phyloP scores from a whole-genome alignment of 2,888 invertebrate genomes.

The Dascillus cervinus region DNA sequence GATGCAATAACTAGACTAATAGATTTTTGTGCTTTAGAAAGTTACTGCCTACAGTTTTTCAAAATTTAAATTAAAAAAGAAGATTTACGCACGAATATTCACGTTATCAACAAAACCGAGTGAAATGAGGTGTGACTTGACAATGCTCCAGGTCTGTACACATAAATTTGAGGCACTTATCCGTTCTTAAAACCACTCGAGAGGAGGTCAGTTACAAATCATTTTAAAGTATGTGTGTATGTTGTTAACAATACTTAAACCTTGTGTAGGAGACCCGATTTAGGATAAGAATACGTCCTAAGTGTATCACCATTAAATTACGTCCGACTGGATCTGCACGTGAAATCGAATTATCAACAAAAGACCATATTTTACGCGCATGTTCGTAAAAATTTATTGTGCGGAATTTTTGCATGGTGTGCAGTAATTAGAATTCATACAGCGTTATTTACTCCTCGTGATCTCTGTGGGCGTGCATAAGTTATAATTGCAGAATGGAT shows the following conservation, averaged over 20 bases:
- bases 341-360: slow-evolving; percentile 23
- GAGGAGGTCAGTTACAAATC: slow-evolving; percentile 16
- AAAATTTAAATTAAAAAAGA: too few species aligned
- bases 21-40: too few species aligned
- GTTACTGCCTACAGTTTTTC: too few species aligned
- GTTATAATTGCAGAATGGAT: slow-evolving; percentile 12
- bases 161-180: slow-evolving; percentile 21
- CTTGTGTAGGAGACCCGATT: too few species aligned
- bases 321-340: too few species aligned
- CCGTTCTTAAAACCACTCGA: slow-evolving; percentile 15
- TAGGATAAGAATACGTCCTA: too few species aligned
- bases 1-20: too few species aligned
- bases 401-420: slow-evolving; percentile 16
- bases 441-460: slow-evolving; percentile 16
- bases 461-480: slow-evolving; percentile 16
- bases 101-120: too few species aligned
- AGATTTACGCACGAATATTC: too few species aligned
- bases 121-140: slow-evolving; percentile 22
- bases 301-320: too few species aligned
- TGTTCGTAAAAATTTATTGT: slow-evolving; percentile 4
- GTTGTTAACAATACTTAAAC: slow-evolving; percentile 7
- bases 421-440: slow-evolving; percentile 19
- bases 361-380: slow-evolving; percentile 17
- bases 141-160: slow-evolving; percentile 17
- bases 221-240: slow-evolving; percentile 17